Evolutionary conservation across 2,888 invertebrate species (phyloP).

Genomic region (Strigamia transsilvanica): DNA sequence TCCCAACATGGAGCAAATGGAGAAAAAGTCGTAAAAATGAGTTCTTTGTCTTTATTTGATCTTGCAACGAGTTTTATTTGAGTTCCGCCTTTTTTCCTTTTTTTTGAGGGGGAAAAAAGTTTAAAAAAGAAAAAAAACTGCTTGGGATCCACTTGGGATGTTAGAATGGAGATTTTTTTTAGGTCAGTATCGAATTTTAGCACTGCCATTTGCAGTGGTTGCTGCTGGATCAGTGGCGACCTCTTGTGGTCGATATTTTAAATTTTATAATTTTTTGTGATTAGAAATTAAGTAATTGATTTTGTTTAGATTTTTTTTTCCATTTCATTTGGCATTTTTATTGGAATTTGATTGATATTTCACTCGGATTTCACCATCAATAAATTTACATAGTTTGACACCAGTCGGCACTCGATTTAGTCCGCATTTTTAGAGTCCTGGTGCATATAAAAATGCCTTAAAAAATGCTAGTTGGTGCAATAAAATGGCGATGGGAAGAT

Average conservation of each 20-base stretch:
- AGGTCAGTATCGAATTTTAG: too few species aligned
- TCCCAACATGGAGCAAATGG: slow-evolving; percentile 28
- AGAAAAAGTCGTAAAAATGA: slow-evolving; percentile 36
- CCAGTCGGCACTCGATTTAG: not conserved
- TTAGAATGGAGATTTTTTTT: not conserved
- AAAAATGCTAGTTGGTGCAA: not conserved
- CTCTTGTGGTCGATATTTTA: too few species aligned
- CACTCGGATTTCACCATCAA: too few species aligned
- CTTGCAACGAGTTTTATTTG: slow-evolving; percentile 15
- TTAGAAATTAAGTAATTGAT: too few species aligned
- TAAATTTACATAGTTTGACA: too few species aligned
- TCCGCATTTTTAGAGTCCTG: too few species aligned
- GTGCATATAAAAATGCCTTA: not conserved
- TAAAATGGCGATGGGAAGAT: not conserved
- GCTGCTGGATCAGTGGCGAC: too few species aligned
- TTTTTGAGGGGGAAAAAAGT: not conserved
- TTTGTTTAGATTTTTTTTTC: too few species aligned
- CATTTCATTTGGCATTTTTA: too few species aligned
- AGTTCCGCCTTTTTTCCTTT: not conserved
- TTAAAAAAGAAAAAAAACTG: not conserved
- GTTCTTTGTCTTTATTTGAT: slow-evolving; percentile 23
- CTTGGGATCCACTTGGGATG: not conserved
- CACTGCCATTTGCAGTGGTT: too few species aligned
- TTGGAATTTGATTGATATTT: too few species aligned
- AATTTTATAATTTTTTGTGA: too few species aligned